Base-by-base conservation (phyloP, 2,888 invertebrate species). In the Agriotes lineatus region DNA sequence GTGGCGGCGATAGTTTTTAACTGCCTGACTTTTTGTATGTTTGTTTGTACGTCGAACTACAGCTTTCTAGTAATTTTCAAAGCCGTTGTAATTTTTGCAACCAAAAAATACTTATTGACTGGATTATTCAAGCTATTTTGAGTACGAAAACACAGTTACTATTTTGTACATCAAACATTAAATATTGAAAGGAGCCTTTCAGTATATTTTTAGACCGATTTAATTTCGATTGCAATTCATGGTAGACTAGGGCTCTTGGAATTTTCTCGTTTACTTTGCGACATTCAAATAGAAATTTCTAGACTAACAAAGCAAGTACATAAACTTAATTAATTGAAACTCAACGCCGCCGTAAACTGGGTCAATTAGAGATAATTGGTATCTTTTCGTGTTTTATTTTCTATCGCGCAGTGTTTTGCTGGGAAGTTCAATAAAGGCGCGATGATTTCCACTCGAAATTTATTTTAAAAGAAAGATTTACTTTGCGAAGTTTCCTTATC, bases 281-380 rank as follows among this genome's bases (percentile, higher is more conserved):
- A 48, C 22, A 48, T 48, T 22, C 22, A n/a, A 56, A 37, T 56
- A 37, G 20, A n/a, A 56, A 37, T 12, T 35, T 18, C 16, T 19
- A 10, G 30, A 35, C 19, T 56, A 56, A 56, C 12, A 37, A 19
- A 37, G 18, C 10, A 19, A 14, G 22, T 61, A 48, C 48, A 62
- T 62, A 62, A 50, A 52, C 22, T 35, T 56, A 67, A 67, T 61
- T 67, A 61, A 61, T 56, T 61, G 52, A 61, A 54, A 65, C 39
- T 48, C 33, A 20, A 61, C 30, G 39, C 33, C 42, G 45, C 18
- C 48, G 10, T 56, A 39, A 67, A 67, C 25, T 37, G 39, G 45
- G 60, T 61, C 61, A 61, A 67, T 67, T 67, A 67, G 33, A 14
- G 59, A 52, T 67, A 67, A 67, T 61, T 67, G 61, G n/a, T 44